These are phyloP conservation scores for Echiichthys vipera DNA, from an alignment of 2,797 vertebrate genomes.

Conservation along the genomic window DNA sequence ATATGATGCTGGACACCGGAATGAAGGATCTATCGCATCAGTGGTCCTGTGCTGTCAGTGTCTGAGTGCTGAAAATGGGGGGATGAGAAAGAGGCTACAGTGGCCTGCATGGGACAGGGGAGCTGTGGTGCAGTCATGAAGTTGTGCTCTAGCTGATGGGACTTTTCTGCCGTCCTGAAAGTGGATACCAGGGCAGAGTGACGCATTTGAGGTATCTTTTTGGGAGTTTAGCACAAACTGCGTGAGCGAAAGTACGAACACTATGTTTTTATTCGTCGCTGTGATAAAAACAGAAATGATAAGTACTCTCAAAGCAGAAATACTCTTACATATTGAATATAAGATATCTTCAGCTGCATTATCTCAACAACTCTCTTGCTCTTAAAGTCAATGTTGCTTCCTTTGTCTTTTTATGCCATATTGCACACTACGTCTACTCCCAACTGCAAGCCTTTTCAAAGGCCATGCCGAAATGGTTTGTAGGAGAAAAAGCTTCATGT, in stretches of 20 bases:
- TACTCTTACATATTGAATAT: background rate
- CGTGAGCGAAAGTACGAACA: background rate
- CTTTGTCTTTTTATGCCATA: slow-evolving; percentile 34
- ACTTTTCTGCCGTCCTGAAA: slow-evolving; percentile 59
- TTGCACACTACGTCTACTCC: background rate
- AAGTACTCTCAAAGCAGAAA: slow-evolving; percentile 22
- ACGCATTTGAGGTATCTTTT: slow-evolving; percentile 25
- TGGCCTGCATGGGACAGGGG: slow-evolving; percentile 76
- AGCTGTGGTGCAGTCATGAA: slow-evolving; percentile 78
- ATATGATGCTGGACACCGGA: slow-evolving; percentile 30
- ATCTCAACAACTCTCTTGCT: slow-evolving; percentile 33
- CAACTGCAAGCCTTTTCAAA: slow-evolving; percentile 24
- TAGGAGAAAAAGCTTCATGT: slow-evolving; percentile 4
- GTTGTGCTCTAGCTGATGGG: slow-evolving; percentile 62
- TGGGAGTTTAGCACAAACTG: background rate
- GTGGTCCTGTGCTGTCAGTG: slow-evolving; percentile 25
- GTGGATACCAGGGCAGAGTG: slow-evolving; percentile 37
- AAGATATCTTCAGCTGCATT: slow-evolving; percentile 25
- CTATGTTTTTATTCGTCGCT: background rate
- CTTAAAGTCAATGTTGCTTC: slow-evolving; percentile 35
- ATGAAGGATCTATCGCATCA: slow-evolving; percentile 23
- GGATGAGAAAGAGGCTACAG: slow-evolving; percentile 62
- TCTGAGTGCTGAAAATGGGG: slow-evolving; percentile 40
- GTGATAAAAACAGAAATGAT: slow-evolving; percentile 10
- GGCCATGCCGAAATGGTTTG: slow-evolving; percentile 40